phyloP scores from a whole-genome alignment of 2,797 vertebrate genomes.

The Clarias platycephalus region DNA sequence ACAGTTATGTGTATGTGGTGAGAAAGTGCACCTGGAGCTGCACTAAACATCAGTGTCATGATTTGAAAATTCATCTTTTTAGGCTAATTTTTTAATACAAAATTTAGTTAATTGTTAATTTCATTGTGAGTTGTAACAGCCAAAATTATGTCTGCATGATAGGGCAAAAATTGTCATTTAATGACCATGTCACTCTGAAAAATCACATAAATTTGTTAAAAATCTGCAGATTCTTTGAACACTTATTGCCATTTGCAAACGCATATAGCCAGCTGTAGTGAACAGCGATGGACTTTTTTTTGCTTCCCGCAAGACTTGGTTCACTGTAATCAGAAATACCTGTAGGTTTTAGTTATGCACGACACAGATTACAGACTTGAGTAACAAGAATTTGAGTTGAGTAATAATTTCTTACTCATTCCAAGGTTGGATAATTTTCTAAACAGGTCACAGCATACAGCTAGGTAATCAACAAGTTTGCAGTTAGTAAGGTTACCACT shows the following conservation, averaged over 20 bases:
- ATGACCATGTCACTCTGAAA: no score
- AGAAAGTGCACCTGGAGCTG: conserved; percentile 61
- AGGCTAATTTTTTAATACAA: not conserved
- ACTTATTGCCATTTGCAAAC: not conserved
- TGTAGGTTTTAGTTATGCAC: conserved; percentile 2
- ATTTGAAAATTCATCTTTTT: not conserved
- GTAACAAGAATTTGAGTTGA: not conserved
- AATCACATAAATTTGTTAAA: not conserved
- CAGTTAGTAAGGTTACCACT: conserved; percentile 20
- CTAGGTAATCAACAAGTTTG: conserved; percentile 36
- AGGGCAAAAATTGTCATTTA: not conserved
- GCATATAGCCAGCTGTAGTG: not conserved
- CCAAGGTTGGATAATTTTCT: conserved; percentile 24
- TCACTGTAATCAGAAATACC: not conserved
- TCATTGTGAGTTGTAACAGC: not conserved
- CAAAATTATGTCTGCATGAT: not conserved
- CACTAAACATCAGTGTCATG: conserved; percentile 38
- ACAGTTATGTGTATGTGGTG: conserved; percentile 55
- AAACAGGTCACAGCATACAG: conserved; percentile 23
- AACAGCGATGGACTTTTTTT: not conserved
- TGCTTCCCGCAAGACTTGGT: not conserved
- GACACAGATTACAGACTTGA: not conserved
- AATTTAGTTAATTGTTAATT: not conserved
- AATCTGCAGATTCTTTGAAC: not conserved
- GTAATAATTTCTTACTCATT: conserved; percentile 39